A percentile compares a stretch with the other conserved stretches of the same genome.
These are phyloP conservation scores for Caretta caretta DNA, from an alignment of 2,113 vertebrate genomes.

Conservation along the genomic window DNA sequence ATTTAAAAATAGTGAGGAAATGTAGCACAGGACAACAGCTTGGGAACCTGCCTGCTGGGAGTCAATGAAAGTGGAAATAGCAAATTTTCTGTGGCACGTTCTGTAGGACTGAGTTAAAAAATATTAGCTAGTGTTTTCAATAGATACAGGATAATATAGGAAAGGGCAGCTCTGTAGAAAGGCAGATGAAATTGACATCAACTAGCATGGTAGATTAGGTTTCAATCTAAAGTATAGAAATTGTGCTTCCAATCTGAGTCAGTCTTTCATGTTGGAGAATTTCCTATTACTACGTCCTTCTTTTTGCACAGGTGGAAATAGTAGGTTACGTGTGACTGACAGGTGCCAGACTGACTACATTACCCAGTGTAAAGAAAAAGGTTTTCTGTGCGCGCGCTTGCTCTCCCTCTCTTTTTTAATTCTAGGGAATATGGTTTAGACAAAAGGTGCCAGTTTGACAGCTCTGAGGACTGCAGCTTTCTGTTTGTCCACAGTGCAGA, in stretches of 20 bases:
- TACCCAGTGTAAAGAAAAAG: not conserved
- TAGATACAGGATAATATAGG: conserved; percentile 36
- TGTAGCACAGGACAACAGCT: not conserved
- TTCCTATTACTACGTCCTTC: conserved; percentile 23
- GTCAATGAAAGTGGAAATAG: not conserved
- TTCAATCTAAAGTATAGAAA: conserved; percentile 5
- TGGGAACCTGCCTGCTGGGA: not conserved
- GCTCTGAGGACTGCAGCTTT: not conserved
- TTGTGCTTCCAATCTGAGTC: not conserved
- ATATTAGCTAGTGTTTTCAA: conserved; percentile 16
- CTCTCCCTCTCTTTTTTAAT: not conserved
- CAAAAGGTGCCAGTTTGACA: conserved; percentile 14
- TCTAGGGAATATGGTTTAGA: not conserved
- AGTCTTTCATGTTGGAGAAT: conserved; percentile 5
- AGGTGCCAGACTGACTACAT: not conserved
- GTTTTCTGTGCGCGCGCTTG: not conserved
- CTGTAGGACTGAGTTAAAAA: conserved; percentile 32
- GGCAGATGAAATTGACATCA: not conserved
- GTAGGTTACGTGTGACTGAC: not conserved
- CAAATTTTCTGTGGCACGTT: conserved; percentile 1
- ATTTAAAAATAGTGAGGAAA: not conserved
- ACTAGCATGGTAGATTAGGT: conserved; percentile 11
- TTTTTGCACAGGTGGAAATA: not conserved
- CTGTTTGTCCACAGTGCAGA: not conserved
- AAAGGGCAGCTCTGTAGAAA: conserved; percentile 18